Conservation (phyloP, 2,888 invertebrate genomes). For the Morpho achilles region DNA sequence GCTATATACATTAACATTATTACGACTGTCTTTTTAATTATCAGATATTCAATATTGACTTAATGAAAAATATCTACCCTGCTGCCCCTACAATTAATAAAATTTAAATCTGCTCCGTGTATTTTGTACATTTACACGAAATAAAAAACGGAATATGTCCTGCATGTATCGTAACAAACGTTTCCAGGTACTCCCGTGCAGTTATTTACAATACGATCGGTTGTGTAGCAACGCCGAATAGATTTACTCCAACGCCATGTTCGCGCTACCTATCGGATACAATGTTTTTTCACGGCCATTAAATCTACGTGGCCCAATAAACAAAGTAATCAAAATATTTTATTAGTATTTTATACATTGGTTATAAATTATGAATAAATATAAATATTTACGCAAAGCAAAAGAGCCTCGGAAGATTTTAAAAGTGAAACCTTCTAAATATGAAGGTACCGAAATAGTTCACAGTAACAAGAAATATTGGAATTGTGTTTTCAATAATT, state of each 20-base stretch:
- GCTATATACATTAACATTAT: too few relatives aligned
- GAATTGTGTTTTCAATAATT: conserved; percentile 46
- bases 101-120: conserved; percentile 12
- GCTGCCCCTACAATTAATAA: conserved; percentile 7
- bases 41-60: too few relatives aligned
- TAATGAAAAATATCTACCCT: conserved; percentile 2
- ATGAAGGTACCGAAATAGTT: conserved; percentile 46
- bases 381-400: conserved; percentile 17
- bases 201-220: conserved; percentile 30
- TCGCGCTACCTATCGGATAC: conserved; percentile 27
- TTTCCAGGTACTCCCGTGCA: conserved; percentile 25
- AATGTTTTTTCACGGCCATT: conserved; percentile 28
- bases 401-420: conserved; percentile 48
- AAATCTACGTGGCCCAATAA: conserved; percentile 28
- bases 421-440: conserved; percentile 49
- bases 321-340: conserved; percentile 22
- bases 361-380: conserved; percentile 8
- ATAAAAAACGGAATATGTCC: conserved; percentile 24
- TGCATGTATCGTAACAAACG: conserved; percentile 26
- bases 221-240: conserved; percentile 30
- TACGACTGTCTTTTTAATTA: too few relatives aligned
- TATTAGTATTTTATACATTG: conserved; percentile 3
- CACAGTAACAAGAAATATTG: conserved; percentile 59
- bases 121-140: conserved; percentile 22
- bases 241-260: conserved; percentile 24